These are phyloP conservation scores for Nematostella vectensis DNA, from an alignment of 92 coral and sea anemone species.

Conservation along the genomic window DNA sequence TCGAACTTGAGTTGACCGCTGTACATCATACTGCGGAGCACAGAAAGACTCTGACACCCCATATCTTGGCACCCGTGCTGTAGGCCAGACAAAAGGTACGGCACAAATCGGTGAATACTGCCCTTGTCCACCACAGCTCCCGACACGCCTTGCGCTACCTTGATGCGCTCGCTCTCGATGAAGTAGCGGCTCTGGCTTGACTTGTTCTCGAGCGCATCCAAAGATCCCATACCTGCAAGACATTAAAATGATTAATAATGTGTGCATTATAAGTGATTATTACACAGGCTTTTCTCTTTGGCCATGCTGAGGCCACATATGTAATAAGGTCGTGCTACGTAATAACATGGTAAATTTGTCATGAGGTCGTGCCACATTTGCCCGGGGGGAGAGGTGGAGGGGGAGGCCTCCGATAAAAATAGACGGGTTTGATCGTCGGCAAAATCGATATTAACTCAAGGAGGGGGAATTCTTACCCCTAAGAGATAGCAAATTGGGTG, in stretches of 20 bases:
- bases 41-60: constrained; percentile 69
- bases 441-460: no score
- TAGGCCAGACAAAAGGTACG: constrained; percentile 74
- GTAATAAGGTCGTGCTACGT: no score
- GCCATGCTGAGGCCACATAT: no score
- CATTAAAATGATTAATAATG: not conserved
- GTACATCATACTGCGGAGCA: constrained; percentile 89
- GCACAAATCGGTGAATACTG: constrained; percentile 70
- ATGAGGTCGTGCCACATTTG: no score
- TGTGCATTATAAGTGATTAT: no score
- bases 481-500: no score
- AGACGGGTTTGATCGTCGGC: no score
- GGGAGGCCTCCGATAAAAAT: no score
- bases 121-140: constrained; percentile 97
- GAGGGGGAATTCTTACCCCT: no score
- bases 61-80: constrained; percentile 99
- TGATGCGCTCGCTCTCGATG: constrained; percentile 66
- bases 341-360: no score
- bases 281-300: constrained; percentile 1
- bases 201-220: constrained; percentile 79
- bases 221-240: constrained; percentile 84
- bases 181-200: constrained; percentile 95
- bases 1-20: constrained; percentile 87
- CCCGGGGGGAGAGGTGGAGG: no score
- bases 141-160: constrained; percentile 97